phyloP scores from a whole-genome alignment of 2,797 vertebrate genomes.

The Sebastes trivittatus region DNA sequence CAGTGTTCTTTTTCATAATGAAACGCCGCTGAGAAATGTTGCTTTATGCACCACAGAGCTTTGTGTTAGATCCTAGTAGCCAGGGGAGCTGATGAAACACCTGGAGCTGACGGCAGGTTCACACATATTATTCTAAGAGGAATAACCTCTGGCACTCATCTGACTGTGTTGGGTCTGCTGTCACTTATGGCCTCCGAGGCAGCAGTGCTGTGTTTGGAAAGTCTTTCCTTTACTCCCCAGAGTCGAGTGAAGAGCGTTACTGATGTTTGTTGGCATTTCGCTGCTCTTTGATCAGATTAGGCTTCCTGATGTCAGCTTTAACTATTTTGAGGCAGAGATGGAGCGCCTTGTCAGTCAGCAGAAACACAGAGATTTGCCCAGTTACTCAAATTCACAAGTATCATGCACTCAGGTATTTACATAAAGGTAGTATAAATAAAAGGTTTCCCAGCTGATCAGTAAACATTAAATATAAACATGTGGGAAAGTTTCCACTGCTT shows the following conservation, averaged over 20 bases:
- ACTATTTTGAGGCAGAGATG: background rate
- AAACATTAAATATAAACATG: background rate
- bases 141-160: background rate
- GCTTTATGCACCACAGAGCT: background rate
- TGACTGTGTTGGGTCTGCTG: constrained; percentile 8
- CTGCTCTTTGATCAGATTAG: constrained; percentile 30
- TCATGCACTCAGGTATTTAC: background rate
- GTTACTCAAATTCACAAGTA: background rate
- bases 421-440: background rate
- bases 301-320: constrained; percentile 6
- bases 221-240: background rate
- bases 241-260: background rate
- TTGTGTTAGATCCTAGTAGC: background rate
- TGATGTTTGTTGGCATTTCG: constrained; percentile 18
- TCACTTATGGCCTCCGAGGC: constrained; percentile 2
- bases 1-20: background rate
- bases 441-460: background rate
- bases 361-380: background rate
- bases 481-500: background rate
- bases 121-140: constrained; percentile 9
- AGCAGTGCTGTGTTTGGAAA: constrained; percentile 10
- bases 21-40: background rate
- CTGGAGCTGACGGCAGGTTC: constrained; percentile 24
- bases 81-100: constrained; percentile 19
- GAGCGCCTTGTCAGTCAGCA: background rate